Evolutionary conservation across 2,113 vertebrate genomes (phyloP).

Genomic region (Hydropotes inermis): DNA sequence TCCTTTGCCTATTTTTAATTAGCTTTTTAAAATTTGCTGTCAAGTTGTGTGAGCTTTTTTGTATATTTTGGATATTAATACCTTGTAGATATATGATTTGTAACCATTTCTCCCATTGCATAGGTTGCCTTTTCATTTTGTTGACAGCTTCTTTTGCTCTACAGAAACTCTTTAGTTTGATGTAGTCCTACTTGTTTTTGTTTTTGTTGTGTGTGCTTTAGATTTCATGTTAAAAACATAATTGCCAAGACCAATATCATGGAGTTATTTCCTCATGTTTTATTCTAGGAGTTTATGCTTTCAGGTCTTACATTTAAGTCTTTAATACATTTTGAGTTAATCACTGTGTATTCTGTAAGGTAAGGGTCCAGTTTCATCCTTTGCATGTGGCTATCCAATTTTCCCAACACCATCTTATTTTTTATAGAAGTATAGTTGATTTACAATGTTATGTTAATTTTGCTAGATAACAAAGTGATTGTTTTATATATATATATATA

Average conservation of each 20-base stretch:
- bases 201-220: neutral
- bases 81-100: neutral
- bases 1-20: neutral
- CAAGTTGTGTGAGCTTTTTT: neutral
- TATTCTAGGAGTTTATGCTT: neutral
- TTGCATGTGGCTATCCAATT: neutral
- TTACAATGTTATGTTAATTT: neutral
- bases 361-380: neutral
- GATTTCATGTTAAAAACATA: neutral
- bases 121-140: neutral
- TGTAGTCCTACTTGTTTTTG: neutral
- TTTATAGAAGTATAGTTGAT: neutral
- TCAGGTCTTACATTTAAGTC: neutral
- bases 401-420: neutral
- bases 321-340: neutral
- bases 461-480: neutral
- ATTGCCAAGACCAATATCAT: neutral
- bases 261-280: neutral
- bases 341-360: neutral
- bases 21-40: neutral
- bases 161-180: neutral
- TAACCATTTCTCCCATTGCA: neutral
- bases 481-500: fast-evolving
- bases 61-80: neutral
- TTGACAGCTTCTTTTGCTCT: neutral